phyloP scores from a whole-genome alignment of 2,797 vertebrate species.

The Muscicapa comitata region DNA sequence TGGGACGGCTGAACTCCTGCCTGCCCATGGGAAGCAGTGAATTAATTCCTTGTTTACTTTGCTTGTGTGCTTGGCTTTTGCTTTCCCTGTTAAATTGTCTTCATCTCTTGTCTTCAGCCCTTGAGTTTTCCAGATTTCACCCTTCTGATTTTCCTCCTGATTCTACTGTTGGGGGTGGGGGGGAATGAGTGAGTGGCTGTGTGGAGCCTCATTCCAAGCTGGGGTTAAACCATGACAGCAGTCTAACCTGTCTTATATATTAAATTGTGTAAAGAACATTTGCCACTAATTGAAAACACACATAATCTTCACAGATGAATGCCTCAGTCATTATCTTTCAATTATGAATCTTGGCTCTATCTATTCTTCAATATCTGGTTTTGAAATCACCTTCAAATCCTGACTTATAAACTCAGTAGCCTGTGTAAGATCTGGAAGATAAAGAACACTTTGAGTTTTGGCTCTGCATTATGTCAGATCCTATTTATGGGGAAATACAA shows the following conservation, averaged over 20 bases:
- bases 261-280: not conserved
- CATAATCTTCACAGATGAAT: slow-evolving; percentile 12
- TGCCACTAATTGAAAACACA: not conserved
- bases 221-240: not conserved
- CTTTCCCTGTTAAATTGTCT: not conserved
- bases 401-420: not conserved
- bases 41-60: not conserved
- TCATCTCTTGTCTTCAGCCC: not conserved
- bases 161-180: no score
- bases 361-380: not conserved
- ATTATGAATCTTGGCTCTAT: not conserved
- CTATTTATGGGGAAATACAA: not conserved
- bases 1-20: not conserved
- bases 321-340: slow-evolving; percentile 16
- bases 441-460: not conserved
- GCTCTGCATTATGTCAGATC: not conserved
- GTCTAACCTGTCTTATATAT: not conserved
- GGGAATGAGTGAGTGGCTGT: not conserved
- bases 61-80: not conserved
- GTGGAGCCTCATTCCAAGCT: not conserved
- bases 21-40: not conserved
- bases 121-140: not conserved
- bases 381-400: not conserved
- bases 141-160: accelerated
- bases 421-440: not conserved